Conservation (phyloP, 2,113 vertebrate genomes). For the Bos indicus region DNA sequence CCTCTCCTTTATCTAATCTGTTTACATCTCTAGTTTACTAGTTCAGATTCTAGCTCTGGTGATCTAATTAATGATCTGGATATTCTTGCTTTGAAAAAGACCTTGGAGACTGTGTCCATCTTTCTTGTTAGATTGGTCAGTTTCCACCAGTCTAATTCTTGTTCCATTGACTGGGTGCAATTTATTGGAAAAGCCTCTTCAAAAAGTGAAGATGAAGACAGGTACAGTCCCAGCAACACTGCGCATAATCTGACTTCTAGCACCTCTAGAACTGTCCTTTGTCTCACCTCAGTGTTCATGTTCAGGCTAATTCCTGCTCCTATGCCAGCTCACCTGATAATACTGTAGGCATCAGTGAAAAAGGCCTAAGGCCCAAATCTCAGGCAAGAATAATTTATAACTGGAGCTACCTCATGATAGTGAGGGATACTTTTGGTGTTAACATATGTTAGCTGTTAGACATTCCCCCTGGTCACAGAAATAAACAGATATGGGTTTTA, state of each 20-base stretch:
- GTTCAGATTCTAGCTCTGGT: neutral
- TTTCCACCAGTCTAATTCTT: neutral
- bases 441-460: neutral
- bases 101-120: neutral
- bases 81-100: neutral
- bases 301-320: neutral
- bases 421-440: neutral
- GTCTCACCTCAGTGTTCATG: neutral
- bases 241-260: neutral
- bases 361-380: neutral
- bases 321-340: neutral
- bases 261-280: neutral
- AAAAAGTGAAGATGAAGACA: neutral
- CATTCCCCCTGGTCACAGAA: neutral
- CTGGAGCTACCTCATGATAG: neutral
- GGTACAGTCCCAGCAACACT: neutral
- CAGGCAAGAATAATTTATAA: neutral
- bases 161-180: neutral
- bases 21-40: neutral
- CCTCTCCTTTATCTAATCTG: neutral
- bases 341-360: neutral
- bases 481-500: neutral
- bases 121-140: neutral
- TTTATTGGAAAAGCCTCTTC: neutral
- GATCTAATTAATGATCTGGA: neutral